phyloP scores from a whole-genome alignment of 2,113 vertebrate species.

The Merops nubicus region DNA sequence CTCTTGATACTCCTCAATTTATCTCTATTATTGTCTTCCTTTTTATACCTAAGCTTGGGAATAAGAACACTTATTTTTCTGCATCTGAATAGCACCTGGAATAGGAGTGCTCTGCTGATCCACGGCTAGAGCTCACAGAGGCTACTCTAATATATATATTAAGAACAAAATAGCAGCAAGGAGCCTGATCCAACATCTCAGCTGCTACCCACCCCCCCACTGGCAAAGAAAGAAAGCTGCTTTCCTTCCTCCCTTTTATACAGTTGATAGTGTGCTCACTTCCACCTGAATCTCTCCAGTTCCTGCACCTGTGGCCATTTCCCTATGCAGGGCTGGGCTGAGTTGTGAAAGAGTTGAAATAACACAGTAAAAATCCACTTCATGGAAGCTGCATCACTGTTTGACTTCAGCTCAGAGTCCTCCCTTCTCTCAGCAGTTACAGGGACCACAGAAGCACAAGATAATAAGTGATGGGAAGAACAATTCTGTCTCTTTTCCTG shows the following conservation, averaged over 20 bases:
- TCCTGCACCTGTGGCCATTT: background rate
- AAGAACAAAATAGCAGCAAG: background rate
- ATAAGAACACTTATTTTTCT: background rate
- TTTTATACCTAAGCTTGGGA: background rate
- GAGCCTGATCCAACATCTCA: accelerated
- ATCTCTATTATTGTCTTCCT: background rate
- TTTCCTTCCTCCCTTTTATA: background rate
- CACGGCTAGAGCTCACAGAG: background rate
- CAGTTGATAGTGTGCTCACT: background rate
- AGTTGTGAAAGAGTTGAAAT: background rate
- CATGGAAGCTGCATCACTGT: background rate
- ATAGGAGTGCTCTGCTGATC: background rate
- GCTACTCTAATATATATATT: accelerated
- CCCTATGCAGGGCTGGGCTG: background rate
- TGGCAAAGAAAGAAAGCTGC: accelerated
- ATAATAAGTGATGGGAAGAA: background rate
- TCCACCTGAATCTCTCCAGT: background rate
- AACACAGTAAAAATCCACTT: background rate
- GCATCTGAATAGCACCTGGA: background rate
- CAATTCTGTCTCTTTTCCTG: background rate
- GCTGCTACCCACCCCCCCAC: accelerated
- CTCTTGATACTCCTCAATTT: background rate
- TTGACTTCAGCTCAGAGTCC: background rate
- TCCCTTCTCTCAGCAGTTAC: background rate
- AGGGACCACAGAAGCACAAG: background rate